Evolutionary conservation across 2,888 invertebrate species (phyloP), one percentile per base, ranked within the genome.

Genomic region (Tholera decimalis): DNA sequence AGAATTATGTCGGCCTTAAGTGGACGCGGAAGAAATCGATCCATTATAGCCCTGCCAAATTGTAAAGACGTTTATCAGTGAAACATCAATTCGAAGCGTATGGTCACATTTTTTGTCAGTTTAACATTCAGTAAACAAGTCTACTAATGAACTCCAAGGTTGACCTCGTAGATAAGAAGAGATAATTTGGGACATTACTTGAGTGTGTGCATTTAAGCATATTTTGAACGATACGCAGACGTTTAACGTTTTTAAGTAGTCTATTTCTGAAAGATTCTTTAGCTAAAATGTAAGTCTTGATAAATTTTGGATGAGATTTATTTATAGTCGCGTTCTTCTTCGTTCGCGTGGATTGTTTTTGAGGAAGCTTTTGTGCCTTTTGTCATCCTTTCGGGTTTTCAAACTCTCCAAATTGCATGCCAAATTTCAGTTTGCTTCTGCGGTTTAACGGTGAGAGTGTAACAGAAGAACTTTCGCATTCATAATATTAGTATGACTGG

Each of bases 81-180:
- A 66, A 56, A 57, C 56, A 71, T 64, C 71, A 59, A 62, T 62
- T 73, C 70, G 69, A 35, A 60, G 70, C 64, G 64, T 67, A 74
- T 71, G 71, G 70, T 79, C 84, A 83, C 76, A 84, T 82, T 82
- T 91, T 91, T 93, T 85, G 89, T 88, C 84, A 78, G 85, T 79
- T 91, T 82, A 88, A 86, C 82, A 77, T 85, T 87, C 79, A 75
- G 90, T 92, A 93, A 93, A 93, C 89, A 94, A 90, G 89, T 86
- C 92, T 86, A 77, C 88, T 86, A 90, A 88, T 89, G 88, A 90
- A 88, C 91, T 89, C 88, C 94, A 95, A 95, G 95, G 95, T 87
- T 93, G 91, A 89, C 93, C 92, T 93, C 90, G 90, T 80, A 92
- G 95, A 95, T 95, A 95, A 93, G 87, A 76, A 79, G 82, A 82